These are phyloP conservation scores for Knipowitschia caucasica DNA, from an alignment of 2,797 vertebrate genomes.

Conservation along the genomic window DNA sequence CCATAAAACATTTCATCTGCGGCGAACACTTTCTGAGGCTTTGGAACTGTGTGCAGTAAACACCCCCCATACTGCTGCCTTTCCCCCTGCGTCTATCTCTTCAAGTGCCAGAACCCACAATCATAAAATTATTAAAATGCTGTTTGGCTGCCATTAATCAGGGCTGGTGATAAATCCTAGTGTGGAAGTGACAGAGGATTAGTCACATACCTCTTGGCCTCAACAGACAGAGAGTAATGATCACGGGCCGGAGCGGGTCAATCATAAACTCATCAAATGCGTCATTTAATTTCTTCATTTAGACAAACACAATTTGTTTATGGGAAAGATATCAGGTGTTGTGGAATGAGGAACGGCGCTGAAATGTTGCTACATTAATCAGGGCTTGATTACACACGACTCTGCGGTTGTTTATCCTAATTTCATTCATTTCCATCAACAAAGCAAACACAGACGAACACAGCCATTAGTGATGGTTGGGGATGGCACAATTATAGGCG, in stretches of 20 bases:
- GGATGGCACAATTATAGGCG: slow-evolving; percentile 86
- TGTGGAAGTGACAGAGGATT: slow-evolving; percentile 91
- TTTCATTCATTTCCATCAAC: slow-evolving; percentile 99
- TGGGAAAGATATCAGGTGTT: slow-evolving; percentile 99
- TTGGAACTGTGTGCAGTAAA: slow-evolving; percentile 37
- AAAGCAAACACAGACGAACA: slow-evolving; percentile 91
- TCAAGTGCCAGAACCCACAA: slow-evolving; percentile 84
- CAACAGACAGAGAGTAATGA: slow-evolving; percentile 94
- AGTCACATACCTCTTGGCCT: slow-evolving; percentile 86
- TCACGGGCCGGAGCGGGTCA: slow-evolving; percentile 90
- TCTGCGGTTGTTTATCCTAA: slow-evolving; percentile 98
- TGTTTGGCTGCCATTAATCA: slow-evolving; percentile 97
- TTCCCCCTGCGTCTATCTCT: slow-evolving; percentile 58
- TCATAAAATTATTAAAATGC: slow-evolving; percentile 93
- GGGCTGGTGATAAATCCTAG: slow-evolving; percentile 92
- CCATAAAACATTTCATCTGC: slow-evolving; percentile 86
- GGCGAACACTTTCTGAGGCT: slow-evolving; percentile 74
- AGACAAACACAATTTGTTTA: slow-evolving; percentile 99
- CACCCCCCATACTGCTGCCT: slow-evolving; percentile 34
- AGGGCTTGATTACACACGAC: slow-evolving; percentile 97
- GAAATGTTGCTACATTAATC: slow-evolving; percentile 97
- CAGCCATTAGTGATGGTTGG: slow-evolving; percentile 81
- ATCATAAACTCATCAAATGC: slow-evolving; percentile 99
- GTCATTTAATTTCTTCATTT: slow-evolving; percentile 99
- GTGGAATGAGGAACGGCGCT: slow-evolving; percentile 92